These are phyloP conservation scores for Amblyraja radiata DNA, from an alignment of 2,797 vertebrate species.

Conservation along the genomic window DNA sequence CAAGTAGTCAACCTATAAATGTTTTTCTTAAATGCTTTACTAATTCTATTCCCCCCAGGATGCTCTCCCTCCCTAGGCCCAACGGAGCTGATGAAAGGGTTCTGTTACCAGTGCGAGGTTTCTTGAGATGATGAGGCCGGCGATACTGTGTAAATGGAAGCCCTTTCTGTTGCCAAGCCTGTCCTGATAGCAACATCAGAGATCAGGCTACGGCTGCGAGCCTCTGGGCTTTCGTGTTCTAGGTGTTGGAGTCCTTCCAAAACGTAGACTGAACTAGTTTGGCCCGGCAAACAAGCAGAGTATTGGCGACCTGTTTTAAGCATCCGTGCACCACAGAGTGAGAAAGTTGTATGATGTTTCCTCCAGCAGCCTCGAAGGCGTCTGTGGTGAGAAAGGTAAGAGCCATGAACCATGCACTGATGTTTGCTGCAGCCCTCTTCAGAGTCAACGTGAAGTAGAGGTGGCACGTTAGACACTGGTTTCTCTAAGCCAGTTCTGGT, in stretches of 20 bases:
- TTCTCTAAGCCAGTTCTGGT: slow-evolving; percentile 8
- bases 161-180: neutral
- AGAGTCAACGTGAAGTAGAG: neutral
- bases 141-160: neutral
- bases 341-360: neutral
- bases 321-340: neutral
- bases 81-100: neutral
- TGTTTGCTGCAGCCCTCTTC: neutral
- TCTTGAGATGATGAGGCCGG: neutral
- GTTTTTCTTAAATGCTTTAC: neutral
- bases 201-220: neutral
- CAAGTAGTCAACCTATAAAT: neutral
- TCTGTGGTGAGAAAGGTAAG: neutral
- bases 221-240: neutral
- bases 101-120: neutral
- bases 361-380: slow-evolving; percentile 15
- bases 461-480: neutral
- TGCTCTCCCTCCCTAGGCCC: neutral
- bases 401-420: neutral
- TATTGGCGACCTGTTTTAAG: neutral
- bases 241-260: neutral
- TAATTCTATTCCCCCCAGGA: neutral
- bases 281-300: neutral
- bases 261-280: neutral
- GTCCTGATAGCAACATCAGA: neutral